A percentile compares a stretch with the other conserved stretches of the same genome.
These are phyloP conservation scores for Drosophila saltans DNA, from an alignment of 1,140 invertebrate genomes.

Conservation along the genomic window DNA sequence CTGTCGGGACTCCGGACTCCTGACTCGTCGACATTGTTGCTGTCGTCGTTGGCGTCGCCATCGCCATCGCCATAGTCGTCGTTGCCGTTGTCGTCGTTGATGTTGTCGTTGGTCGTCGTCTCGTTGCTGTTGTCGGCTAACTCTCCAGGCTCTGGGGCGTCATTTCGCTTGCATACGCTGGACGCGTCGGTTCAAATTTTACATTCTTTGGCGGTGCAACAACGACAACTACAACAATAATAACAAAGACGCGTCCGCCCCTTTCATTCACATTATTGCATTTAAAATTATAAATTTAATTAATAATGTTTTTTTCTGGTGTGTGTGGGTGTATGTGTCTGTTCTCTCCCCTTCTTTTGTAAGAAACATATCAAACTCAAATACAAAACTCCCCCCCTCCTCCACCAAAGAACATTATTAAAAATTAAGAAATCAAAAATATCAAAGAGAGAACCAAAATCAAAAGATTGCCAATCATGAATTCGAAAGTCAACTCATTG, in stretches of 20 bases:
- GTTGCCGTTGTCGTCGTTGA: not conserved
- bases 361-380: conserved; percentile 34
- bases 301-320: not conserved
- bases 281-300: conserved; percentile 12
- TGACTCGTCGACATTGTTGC: not conserved
- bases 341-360: not conserved
- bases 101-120: not conserved
- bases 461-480: conserved; percentile 47
- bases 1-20: conserved; percentile 1
- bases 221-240: not conserved
- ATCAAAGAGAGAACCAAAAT: conserved; percentile 25
- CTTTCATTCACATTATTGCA: conserved; percentile 9
- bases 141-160: conserved; percentile 35
- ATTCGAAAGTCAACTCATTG: conserved; percentile 83
- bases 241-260: conserved; percentile 1
- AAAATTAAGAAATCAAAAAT: not conserved
- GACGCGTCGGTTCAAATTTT: conserved; percentile 70
- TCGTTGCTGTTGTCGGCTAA: conserved; percentile 10
- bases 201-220: conserved; percentile 37
- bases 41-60: not conserved
- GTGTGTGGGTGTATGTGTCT: not conserved
- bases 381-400: too few relatives aligned
- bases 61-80: not conserved
- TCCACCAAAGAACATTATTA: too few relatives aligned
- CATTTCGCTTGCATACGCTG: conserved; percentile 75